A percentile compares a stretch with the other conserved stretches of the same genome.
phyloP scores from a whole-genome alignment of 2,113 vertebrate genomes.

The Rhombomys opimus region DNA sequence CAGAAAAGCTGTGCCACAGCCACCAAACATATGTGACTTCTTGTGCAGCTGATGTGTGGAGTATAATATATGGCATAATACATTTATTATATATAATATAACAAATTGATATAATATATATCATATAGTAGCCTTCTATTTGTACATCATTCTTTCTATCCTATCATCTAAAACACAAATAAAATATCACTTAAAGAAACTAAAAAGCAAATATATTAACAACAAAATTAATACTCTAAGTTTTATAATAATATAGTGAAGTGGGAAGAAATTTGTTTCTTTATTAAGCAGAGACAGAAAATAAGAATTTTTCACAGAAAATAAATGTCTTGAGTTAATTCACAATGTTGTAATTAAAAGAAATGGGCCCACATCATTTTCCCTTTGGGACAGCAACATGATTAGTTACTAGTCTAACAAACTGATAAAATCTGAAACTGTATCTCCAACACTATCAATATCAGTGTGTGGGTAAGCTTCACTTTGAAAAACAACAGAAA shows the following conservation, averaged over 20 bases:
- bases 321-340: slow-evolving; percentile 22
- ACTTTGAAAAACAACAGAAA: slow-evolving; percentile 11
- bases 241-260: not conserved
- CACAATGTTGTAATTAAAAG: not conserved
- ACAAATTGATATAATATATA: not conserved
- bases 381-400: not conserved
- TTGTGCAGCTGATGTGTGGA: not conserved
- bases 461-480: not conserved
- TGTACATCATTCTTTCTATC: not conserved
- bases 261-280: not conserved
- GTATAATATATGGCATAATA: not conserved
- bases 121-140: not conserved
- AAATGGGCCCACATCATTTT: not conserved
- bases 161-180: not conserved
- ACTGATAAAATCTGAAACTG: not conserved
- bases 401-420: not conserved
- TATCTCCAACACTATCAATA: not conserved
- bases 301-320: slow-evolving; percentile 40
- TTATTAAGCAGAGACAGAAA: not conserved
- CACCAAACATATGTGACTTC: not conserved
- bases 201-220: not conserved
- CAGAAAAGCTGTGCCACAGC: not conserved
- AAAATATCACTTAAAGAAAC: slow-evolving; percentile 10
- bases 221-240: not conserved
- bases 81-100: not conserved